Conservation (phyloP, 2,888 invertebrate species). For the Agonopterix arenella region DNA sequence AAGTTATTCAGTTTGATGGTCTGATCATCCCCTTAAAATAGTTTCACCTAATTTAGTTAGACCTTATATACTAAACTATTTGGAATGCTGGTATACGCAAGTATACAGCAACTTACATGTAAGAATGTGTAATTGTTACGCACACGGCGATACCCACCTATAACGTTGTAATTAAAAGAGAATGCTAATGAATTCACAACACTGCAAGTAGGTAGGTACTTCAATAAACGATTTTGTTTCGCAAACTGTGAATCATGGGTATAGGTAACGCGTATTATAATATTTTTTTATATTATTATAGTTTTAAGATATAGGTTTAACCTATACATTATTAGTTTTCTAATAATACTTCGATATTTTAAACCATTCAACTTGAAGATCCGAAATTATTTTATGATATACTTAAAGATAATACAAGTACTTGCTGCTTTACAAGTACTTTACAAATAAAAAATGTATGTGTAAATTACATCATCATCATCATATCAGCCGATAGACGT, state of each 20-base stretch:
- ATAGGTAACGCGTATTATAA: background rate
- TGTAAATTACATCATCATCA: background rate
- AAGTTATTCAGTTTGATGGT: no score
- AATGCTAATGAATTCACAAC: slow-evolving; percentile 28
- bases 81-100: background rate
- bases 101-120: slow-evolving; percentile 1
- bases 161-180: slow-evolving; percentile 39
- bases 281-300: no score
- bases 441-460: background rate
- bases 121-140: slow-evolving; percentile 8
- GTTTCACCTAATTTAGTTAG: no score
- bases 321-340: no score
- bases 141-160: slow-evolving; percentile 5
- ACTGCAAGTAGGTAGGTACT: slow-evolving; percentile 11
- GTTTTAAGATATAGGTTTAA: no score
- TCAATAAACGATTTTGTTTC: slow-evolving; percentile 30
- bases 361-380: no score
- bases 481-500: no score
- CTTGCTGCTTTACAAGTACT: background rate
- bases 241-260: slow-evolving; percentile 16
- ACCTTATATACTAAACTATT: background rate
- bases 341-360: no score
- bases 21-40: no score
- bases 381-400: no score
- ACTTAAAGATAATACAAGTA: no score